Base-by-base conservation (phyloP, 2,888 invertebrate genomes). In the Diarsia rubi region DNA sequence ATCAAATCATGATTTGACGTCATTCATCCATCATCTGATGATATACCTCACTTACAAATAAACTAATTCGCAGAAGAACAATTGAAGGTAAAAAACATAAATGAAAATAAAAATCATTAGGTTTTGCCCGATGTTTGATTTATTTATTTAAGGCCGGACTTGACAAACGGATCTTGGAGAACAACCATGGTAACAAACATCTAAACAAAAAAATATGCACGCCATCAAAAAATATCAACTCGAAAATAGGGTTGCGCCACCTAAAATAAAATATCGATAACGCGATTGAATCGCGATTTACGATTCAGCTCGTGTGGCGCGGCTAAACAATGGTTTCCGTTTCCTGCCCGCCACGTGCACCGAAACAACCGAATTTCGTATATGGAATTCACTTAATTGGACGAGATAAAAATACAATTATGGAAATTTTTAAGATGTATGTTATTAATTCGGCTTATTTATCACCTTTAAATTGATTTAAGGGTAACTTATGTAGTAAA, bases 321-420 rank as follows among this genome's bases (percentile, higher is more conserved):
- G 85, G 86, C 90, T 89, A 92, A 93, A 94, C 94, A 94, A 93
- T 92, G 91, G 88, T 92, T 94, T 96, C 96, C 96, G 95, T 93
- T 96, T 96, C 96, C 96, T 91, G 92, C 90, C 78, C 84, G 89
- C 89, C 92, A 93, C 93, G 94, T 94, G 94, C 89, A 86, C 76
- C 81, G 80, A 81, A 80, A 69, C 84, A 74, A 75, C 79, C 72
- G 70, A 87, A 79, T 78, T 81, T 82, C 78, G 67, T 81, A 72
- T 82, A 77, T 42, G 70, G 81, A 82, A 87, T 87, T 79, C 75
- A 78, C 76, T 69, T 79, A 81, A 84, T 79, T 81, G 77, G 67
- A 72, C 57, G 69, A 86, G 84, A 87, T 87, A 78, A 85, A 76
- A 72, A 83, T 82, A 70, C 59, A 49, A 69, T 70, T 64, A 70